phyloP scores from a whole-genome alignment of 1,140 invertebrate genomes.

The Colletes latitarsis region DNA sequence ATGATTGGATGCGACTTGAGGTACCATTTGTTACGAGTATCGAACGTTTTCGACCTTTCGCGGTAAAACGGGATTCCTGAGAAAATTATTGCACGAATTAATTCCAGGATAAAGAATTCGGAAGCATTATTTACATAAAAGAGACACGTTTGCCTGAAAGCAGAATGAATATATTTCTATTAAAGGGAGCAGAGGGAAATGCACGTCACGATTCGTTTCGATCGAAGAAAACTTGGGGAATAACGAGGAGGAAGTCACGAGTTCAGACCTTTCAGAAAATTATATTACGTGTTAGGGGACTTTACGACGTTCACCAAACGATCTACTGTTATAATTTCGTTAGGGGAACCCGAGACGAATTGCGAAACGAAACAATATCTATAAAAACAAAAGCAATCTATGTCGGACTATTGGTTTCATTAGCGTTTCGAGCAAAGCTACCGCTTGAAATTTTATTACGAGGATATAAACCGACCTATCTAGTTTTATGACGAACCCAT shows the following conservation, averaged over 20 bases:
- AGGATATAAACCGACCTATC: neutral
- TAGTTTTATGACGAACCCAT: neutral
- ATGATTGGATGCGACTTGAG: too few relatives aligned
- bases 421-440: neutral
- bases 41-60: too few relatives aligned
- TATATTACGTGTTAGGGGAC: neutral
- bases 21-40: too few relatives aligned
- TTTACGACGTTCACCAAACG: neutral
- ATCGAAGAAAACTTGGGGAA: too few relatives aligned
- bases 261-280: neutral
- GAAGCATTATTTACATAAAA: neutral
- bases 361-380: conserved; percentile 3
- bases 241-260: too few relatives aligned
- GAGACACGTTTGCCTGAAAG: too few relatives aligned
- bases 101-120: too few relatives aligned
- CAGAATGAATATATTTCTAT: too few relatives aligned
- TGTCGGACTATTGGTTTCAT: neutral
- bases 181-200: too few relatives aligned
- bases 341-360: neutral
- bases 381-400: neutral
- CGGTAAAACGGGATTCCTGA: too few relatives aligned
- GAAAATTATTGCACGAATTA: too few relatives aligned
- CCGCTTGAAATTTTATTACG: neutral
- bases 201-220: too few relatives aligned
- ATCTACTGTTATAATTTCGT: neutral